phyloP scores from a whole-genome alignment of 2,888 invertebrate species.

The Caradrina kadenii region DNA sequence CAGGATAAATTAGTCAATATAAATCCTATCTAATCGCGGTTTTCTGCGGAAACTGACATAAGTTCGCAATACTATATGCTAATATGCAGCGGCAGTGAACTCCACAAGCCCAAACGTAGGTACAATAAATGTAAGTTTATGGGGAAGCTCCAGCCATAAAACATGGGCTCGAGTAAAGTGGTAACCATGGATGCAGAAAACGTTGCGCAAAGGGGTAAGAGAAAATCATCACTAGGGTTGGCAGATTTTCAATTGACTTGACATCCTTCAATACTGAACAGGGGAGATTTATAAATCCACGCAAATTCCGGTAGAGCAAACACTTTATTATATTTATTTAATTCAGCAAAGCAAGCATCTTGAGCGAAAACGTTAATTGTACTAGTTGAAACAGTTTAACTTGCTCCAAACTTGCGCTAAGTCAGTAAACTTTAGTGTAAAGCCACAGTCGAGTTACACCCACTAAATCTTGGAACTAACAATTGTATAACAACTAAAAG shows the following conservation, averaged over 20 bases:
- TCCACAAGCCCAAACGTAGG: slow-evolving; percentile 5
- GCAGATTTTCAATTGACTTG: background rate
- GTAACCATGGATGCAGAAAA: slow-evolving; percentile 32
- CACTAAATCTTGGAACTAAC: slow-evolving; percentile 29
- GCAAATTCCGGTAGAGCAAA: background rate
- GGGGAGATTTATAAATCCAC: background rate
- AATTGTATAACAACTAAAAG: slow-evolving; percentile 35
- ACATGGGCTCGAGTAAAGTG: slow-evolving; percentile 21
- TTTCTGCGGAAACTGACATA: slow-evolving; percentile 15
- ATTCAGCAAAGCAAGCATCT: background rate
- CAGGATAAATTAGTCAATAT: too few relatives aligned
- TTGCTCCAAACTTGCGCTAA: slow-evolving; percentile 24
- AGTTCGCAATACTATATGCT: slow-evolving; percentile 41
- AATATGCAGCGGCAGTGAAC: slow-evolving; percentile 24
- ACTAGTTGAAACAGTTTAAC: slow-evolving; percentile 19
- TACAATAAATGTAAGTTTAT: slow-evolving; percentile 37
- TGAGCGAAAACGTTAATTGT: slow-evolving; percentile 13
- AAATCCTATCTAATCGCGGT: slow-evolving; percentile 5
- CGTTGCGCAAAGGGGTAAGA: slow-evolving; percentile 13
- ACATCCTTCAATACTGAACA: background rate
- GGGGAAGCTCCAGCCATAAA: slow-evolving; percentile 33
- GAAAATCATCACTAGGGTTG: slow-evolving; percentile 32
- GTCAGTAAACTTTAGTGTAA: slow-evolving; percentile 21
- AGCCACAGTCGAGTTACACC: slow-evolving; percentile 11
- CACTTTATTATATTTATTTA: too few relatives aligned